Evolutionary conservation across 2,888 invertebrate genomes (phyloP).

Genomic region (Drosophila pseudotakahashii): DNA sequence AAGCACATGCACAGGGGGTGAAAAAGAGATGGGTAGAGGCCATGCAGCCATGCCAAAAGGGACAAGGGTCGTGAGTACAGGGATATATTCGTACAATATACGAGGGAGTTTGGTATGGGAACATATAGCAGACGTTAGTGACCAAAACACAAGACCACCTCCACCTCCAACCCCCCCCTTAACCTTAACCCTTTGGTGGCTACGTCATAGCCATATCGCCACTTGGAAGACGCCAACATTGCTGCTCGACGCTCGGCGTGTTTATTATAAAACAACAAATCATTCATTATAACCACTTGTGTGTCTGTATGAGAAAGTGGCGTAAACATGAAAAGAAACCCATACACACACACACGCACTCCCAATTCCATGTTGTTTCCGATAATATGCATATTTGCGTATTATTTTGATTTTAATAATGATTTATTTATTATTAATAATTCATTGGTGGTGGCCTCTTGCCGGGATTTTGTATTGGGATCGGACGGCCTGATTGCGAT

Average conservation of each 20-base stretch:
- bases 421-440: constrained; percentile 84
- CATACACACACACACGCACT: constrained; percentile 48
- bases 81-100: constrained; percentile 13
- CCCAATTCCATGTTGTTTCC: constrained; percentile 47
- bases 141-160: constrained; percentile 21
- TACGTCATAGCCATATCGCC: constrained; percentile 67
- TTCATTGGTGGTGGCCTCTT: constrained; percentile 81
- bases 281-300: constrained; percentile 81
- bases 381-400: constrained; percentile 80
- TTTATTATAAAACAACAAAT: constrained; percentile 84
- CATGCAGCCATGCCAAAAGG: constrained; percentile 63
- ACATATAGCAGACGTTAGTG: constrained; percentile 31
- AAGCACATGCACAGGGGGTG: constrained; percentile 21
- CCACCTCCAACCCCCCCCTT: background rate
- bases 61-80: constrained; percentile 49
- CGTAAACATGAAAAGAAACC: constrained; percentile 78
- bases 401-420: constrained; percentile 83
- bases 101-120: constrained; percentile 21
- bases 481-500: constrained; percentile 55
- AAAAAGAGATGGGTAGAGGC: constrained; percentile 9
- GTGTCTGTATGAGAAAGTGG: constrained; percentile 74
- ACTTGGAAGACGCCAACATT: constrained; percentile 45
- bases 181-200: constrained; percentile 40
- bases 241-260: constrained; percentile 70
- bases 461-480: constrained; percentile 59